phyloP scores from a whole-genome alignment of 92 coral and sea anemone species.

The Anthopleura xanthogrammica region DNA sequence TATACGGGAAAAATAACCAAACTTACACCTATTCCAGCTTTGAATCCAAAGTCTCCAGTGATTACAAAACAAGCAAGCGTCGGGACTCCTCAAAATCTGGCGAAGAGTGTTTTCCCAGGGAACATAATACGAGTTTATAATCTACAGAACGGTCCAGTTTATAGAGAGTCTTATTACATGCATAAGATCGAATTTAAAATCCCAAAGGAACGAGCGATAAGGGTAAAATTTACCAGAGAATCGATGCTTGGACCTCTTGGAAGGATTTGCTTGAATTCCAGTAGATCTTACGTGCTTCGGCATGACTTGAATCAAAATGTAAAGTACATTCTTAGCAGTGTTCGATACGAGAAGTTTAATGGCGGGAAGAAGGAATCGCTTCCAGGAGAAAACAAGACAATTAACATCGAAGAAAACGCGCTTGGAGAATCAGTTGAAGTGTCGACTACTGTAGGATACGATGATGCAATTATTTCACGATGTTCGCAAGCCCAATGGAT shows the following conservation, averaged over 20 bases:
- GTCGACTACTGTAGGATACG: conserved; percentile 6
- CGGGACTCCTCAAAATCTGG: background rate
- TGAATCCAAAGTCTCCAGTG: background rate
- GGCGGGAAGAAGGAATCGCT: background rate
- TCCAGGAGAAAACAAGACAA: background rate
- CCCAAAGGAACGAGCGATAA: conserved; percentile 20
- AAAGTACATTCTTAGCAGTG: background rate
- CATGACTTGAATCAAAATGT: conserved; percentile 9
- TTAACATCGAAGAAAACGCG: background rate
- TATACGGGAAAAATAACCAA: background rate
- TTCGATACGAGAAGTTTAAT: conserved; percentile 5
- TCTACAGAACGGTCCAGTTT: conserved; percentile 19
- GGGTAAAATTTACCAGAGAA: conserved; percentile 25
- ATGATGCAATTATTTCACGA: background rate
- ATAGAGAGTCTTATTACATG: conserved; percentile 8
- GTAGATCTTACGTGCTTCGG: background rate
- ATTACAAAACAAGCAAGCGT: background rate
- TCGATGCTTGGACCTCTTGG: conserved; percentile 7
- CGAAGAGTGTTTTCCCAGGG: background rate
- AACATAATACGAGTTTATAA: background rate
- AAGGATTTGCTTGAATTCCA: background rate
- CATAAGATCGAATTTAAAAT: background rate
- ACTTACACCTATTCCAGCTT: background rate
- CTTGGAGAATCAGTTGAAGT: conserved; percentile 10
- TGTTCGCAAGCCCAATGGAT: conserved; percentile 1